Conservation (phyloP, 2,797 vertebrate genomes). For the Sarcophilus harrisii region DNA sequence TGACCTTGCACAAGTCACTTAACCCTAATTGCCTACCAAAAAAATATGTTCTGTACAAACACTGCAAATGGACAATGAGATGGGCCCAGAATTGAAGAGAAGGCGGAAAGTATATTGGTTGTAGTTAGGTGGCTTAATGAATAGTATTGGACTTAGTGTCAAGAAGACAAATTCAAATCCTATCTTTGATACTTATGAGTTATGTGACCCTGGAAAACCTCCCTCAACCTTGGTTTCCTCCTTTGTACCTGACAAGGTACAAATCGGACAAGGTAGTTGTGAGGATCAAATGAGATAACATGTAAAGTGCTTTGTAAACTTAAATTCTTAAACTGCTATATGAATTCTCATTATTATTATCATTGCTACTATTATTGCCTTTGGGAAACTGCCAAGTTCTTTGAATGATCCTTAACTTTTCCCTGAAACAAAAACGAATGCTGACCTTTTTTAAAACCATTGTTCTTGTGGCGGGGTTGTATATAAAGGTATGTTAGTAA, state of each 20-base stretch:
- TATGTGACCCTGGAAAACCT: background rate
- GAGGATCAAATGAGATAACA: background rate
- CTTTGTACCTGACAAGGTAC: background rate
- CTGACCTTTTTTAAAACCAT: background rate
- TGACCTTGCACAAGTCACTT: background rate
- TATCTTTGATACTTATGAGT: no score
- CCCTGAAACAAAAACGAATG: background rate
- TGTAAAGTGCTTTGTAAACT: background rate
- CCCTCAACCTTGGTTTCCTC: background rate
- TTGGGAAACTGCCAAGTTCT: background rate
- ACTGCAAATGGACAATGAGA: background rate
- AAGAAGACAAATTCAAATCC: background rate
- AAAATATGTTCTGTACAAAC: background rate
- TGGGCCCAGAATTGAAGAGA: background rate
- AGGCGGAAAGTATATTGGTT: background rate
- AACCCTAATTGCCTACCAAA: background rate
- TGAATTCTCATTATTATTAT: background rate
- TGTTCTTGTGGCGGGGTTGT: background rate
- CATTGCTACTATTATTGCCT: background rate
- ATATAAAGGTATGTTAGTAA: background rate
- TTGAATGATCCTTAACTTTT: background rate
- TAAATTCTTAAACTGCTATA: background rate
- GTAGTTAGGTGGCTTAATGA: background rate
- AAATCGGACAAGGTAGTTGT: background rate
- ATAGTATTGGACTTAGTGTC: background rate